Evolutionary conservation across 2,113 vertebrate genomes (phyloP).

Genomic region (Enhydra lutris): DNA sequence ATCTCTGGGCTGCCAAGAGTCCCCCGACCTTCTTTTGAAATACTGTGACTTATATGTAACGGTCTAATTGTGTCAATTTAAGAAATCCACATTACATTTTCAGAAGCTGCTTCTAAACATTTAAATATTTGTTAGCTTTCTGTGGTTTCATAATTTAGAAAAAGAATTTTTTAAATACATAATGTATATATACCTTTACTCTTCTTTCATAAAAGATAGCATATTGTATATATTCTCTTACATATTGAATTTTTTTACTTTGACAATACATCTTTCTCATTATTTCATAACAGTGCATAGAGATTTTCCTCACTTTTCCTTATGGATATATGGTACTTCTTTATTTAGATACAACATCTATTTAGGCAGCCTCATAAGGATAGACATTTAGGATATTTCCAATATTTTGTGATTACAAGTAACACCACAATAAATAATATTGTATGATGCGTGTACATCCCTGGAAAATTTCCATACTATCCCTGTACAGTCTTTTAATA

Average conservation of each 20-base stretch:
- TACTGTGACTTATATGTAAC: neutral
- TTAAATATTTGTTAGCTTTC: neutral
- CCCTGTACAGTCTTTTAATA: neutral
- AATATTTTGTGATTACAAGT: neutral
- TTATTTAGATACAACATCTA: neutral
- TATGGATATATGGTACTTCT: neutral
- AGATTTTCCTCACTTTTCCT: neutral
- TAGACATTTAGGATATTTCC: neutral
- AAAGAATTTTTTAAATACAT: neutral
- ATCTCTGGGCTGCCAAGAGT: neutral
- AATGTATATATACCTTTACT: neutral
- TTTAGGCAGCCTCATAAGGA: neutral
- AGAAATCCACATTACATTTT: neutral
- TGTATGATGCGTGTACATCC: neutral
- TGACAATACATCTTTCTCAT: neutral
- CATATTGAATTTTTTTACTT: neutral
- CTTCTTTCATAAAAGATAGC: neutral
- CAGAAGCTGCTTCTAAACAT: neutral
- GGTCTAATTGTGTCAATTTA: neutral
- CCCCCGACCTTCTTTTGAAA: neutral
- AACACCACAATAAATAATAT: neutral
- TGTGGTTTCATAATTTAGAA: neutral
- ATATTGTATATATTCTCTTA: neutral
- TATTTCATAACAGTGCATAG: neutral
- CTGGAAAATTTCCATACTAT: too few species aligned